Percentiles rank a stretch among this genome's conserved stretches.
Evolutionary conservation across 2,888 invertebrate genomes (phyloP).

Genomic region (Drosophila ezoana): DNA sequence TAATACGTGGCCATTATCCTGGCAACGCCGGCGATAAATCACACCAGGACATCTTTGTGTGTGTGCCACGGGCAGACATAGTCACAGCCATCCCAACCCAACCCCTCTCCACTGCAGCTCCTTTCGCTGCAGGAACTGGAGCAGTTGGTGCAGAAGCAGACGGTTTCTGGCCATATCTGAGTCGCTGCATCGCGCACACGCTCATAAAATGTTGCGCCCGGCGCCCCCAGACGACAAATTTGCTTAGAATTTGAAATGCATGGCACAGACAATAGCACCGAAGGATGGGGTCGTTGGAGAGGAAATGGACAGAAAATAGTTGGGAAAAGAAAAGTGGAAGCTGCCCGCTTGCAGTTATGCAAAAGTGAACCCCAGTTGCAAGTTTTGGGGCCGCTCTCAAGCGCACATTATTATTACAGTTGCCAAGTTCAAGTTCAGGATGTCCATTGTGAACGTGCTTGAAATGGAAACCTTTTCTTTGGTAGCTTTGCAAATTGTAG

Average conservation of each 20-base stretch:
- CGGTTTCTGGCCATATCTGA: slow-evolving; percentile 67
- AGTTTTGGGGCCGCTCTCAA: slow-evolving; percentile 21
- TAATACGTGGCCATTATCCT: slow-evolving; percentile 80
- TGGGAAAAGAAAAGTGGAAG: slow-evolving; percentile 10
- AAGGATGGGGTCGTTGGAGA: not conserved
- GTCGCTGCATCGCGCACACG: slow-evolving; percentile 72
- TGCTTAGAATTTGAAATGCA: slow-evolving; percentile 80
- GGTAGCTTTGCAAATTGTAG: slow-evolving; percentile 10
- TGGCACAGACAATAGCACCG: slow-evolving; percentile 50
- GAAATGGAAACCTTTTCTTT: slow-evolving; percentile 60
- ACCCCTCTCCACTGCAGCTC: not conserved
- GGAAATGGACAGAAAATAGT: slow-evolving; percentile 33
- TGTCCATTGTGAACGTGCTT: slow-evolving; percentile 39
- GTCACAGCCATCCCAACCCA: slow-evolving; percentile 5
- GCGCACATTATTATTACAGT: slow-evolving; percentile 55
- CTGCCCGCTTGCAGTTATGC: slow-evolving; percentile 24
- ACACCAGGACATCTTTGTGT: slow-evolving; percentile 79
- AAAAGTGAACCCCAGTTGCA: slow-evolving; percentile 30
- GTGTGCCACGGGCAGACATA: slow-evolving; percentile 72
- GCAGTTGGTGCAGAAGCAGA: slow-evolving; percentile 58
- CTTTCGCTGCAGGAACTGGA: slow-evolving; percentile 47
- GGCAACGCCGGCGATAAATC: slow-evolving; percentile 76
- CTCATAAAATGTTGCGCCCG: slow-evolving; percentile 76
- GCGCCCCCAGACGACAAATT: slow-evolving; percentile 70
- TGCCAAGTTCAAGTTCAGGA: slow-evolving; percentile 74